Conservation (phyloP, 2,888 invertebrate genomes). For the Caenorhabditis sp. region DNA sequence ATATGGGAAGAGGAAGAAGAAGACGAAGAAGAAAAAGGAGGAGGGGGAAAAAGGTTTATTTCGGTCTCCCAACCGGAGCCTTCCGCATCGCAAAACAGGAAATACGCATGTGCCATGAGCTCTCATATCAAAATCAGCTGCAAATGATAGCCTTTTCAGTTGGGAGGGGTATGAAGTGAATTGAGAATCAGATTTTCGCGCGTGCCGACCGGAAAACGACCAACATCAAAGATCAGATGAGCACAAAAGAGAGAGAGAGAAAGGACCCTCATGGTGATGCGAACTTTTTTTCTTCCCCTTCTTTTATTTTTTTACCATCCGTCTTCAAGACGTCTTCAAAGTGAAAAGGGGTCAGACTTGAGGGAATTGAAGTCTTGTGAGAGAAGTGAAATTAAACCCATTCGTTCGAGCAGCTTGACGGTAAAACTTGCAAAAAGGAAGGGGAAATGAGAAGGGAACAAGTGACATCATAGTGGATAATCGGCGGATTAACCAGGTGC, state of each 20-base stretch:
- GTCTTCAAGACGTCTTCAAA: slow-evolving; percentile 15
- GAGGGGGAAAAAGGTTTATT: not conserved
- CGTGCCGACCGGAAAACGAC: too few species aligned
- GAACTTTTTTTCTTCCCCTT: slow-evolving; percentile 11
- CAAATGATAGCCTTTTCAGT: too few species aligned
- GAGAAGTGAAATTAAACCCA: slow-evolving; percentile 42
- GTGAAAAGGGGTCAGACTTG: slow-evolving; percentile 14
- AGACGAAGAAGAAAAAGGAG: not conserved
- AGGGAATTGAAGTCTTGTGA: slow-evolving; percentile 45
- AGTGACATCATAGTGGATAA: slow-evolving; percentile 11
- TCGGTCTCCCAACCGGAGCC: not conserved
- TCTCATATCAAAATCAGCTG: slow-evolving; percentile 4
- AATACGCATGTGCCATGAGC: too few species aligned
- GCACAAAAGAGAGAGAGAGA: slow-evolving; percentile 9
- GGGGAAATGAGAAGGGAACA: not conserved
- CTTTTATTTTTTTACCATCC: slow-evolving; percentile 1
- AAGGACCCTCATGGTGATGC: not conserved
- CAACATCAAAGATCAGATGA: not conserved
- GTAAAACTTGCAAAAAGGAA: slow-evolving; percentile 3
- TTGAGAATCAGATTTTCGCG: not conserved
- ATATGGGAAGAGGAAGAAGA: too few species aligned
- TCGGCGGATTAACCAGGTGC: too few species aligned
- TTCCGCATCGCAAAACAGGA: slow-evolving; percentile 3
- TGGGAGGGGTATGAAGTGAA: too few species aligned
- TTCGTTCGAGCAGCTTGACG: not conserved